Conservation (phyloP, 2,888 invertebrate genomes). For the Lacanobia oleracea region DNA sequence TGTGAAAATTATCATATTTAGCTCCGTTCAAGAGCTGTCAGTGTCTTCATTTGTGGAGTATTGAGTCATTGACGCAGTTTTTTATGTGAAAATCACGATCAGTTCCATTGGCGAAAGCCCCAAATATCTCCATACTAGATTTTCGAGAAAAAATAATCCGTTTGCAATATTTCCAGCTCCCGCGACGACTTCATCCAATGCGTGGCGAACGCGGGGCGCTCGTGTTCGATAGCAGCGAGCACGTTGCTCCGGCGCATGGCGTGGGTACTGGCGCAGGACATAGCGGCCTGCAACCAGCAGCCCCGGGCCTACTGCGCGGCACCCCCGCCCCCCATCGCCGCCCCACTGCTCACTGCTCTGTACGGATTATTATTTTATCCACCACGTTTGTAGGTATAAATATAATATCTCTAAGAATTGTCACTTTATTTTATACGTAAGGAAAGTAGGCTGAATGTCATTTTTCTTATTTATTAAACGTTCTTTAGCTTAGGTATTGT, state of each 20-base stretch:
- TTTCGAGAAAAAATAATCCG: constrained; percentile 1
- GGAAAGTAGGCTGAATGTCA: background rate
- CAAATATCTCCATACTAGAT: no score
- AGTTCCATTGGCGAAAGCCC: background rate
- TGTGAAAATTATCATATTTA: no score
- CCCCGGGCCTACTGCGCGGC: constrained; percentile 81
- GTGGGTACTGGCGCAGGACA: constrained; percentile 86
- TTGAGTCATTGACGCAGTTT: no score
- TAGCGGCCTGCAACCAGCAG: constrained; percentile 82
- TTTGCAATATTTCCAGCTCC: constrained; percentile 73
- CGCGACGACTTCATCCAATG: constrained; percentile 84
- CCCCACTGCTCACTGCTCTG: constrained; percentile 78
- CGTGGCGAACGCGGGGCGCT: constrained; percentile 79
- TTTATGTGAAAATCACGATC: no score
- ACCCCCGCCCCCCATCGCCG: constrained; percentile 68
- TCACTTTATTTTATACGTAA: background rate
- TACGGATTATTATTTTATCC: constrained; percentile 79
- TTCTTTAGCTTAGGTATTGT: background rate
- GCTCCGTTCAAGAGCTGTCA: no score
- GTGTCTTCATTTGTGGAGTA: no score
- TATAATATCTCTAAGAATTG: constrained; percentile 29
- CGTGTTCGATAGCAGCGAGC: constrained; percentile 79
- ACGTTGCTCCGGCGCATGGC: constrained; percentile 83
- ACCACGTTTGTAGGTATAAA: constrained; percentile 73
- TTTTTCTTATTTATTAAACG: background rate